Conservation (phyloP, 1,140 invertebrate genomes). For the Atta cephalotes region DNA sequence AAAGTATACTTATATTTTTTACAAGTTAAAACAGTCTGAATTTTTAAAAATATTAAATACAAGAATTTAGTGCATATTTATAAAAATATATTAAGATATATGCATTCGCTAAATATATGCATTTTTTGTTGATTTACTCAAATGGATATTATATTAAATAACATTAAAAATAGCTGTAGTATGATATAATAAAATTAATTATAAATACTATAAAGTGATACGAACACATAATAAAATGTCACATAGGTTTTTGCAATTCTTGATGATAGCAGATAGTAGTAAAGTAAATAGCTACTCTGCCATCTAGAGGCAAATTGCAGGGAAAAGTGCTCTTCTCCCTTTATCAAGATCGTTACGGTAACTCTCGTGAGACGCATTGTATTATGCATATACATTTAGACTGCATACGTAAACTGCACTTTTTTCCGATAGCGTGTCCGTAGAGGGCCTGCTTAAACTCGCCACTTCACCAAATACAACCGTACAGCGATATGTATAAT, state of each 20-base stretch:
- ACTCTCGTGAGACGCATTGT: constrained; percentile 59
- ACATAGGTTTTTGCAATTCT: neutral
- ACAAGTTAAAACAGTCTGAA: neutral
- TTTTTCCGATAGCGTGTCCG: constrained; percentile 54
- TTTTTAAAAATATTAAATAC: constrained; percentile 7
- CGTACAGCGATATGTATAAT: neutral
- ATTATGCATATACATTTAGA: constrained; percentile 60
- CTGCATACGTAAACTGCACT: constrained; percentile 44
- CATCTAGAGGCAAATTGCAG: constrained; percentile 64
- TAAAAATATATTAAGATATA: neutral
- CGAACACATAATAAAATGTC: constrained; percentile 21
- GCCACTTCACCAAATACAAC: constrained; percentile 5
- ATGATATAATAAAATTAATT: neutral
- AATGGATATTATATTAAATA: neutral
- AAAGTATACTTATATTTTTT: neutral
- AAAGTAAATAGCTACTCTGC: constrained; percentile 32
- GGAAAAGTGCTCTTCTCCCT: constrained; percentile 59
- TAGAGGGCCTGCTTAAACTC: neutral
- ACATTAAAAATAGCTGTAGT: neutral
- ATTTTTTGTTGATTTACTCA: neutral
- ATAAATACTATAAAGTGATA: neutral
- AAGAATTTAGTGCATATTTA: neutral
- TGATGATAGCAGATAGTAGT: neutral
- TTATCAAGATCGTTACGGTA: constrained; percentile 56
- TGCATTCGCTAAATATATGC: neutral